A percentile compares a stretch with the other conserved stretches of the same genome.
These are phyloP conservation scores for Stomorhina lunata DNA, from an alignment of 2,888 invertebrate species.

Conservation along the genomic window DNA sequence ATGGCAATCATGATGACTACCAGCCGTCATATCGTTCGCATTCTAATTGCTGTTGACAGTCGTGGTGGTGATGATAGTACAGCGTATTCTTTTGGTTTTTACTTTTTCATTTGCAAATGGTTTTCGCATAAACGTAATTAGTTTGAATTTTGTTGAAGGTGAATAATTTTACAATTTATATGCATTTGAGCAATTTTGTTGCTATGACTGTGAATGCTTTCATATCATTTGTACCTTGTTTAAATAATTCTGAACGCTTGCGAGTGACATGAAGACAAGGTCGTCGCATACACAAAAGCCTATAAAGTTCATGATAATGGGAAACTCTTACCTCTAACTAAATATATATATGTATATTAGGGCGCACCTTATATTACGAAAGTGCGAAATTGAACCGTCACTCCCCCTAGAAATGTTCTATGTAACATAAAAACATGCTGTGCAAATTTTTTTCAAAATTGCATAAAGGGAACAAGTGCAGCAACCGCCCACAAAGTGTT, in stretches of 20 bases:
- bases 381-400: too few species aligned
- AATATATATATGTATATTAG: too few species aligned
- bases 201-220: background rate
- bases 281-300: background rate
- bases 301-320: background rate
- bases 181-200: constrained; percentile 32
- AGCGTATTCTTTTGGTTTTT: background rate
- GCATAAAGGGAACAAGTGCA: too few species aligned
- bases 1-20: background rate
- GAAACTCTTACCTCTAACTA: too few species aligned
- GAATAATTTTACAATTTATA: constrained; percentile 43
- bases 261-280: background rate
- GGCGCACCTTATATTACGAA: too few species aligned
- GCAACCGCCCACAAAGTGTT: too few species aligned
- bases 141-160: constrained; percentile 42
- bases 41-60: background rate
- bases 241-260: background rate
- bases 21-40: background rate
- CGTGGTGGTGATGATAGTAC: background rate
- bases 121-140: constrained; percentile 30
- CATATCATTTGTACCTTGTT: background rate
- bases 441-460: too few species aligned
- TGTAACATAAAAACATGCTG: too few species aligned
- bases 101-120: background rate
- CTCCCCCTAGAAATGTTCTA: too few species aligned